Base-by-base conservation (phyloP, 2,113 vertebrate genomes). In the Hippocampus abdominalis region DNA sequence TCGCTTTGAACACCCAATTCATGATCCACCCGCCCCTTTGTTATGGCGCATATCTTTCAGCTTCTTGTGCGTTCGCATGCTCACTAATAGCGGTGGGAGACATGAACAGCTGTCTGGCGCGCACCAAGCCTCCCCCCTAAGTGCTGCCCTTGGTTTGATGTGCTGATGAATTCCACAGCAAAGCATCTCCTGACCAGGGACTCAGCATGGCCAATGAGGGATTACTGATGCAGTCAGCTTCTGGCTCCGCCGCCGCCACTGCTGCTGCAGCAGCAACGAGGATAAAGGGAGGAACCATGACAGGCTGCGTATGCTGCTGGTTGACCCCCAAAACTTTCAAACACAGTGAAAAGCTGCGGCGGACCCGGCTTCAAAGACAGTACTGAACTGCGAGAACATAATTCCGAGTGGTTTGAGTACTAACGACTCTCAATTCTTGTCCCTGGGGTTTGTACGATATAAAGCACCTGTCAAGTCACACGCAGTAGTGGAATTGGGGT, bases 141-240 rank as follows among this genome's bases (percentile, higher is more conserved):
- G 82, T 77, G 71, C 75, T 80, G 84, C 72, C 59, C 82, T 85
- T 66, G 79, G 70, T 74, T 85, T 71, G 65, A 69, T 53, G 84
- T 71, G 70, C 75, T 84, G 80, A 85, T 83, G 80, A 78, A 81
- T 83, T 81, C 77, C 77, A 78, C 80, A 84, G 81, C 75, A 78
- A 75, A 79, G 71, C 61, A 65, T 68, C 75, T 82, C 71, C 81
- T 65, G 71, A 76, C 44, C n/a, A 23, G 65, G 46, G 70, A 82
- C 18, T 70, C 76, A 66, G 76, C 72, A 36, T 23, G 51, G 68
- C 74, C 74, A 65, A 7, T 70, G 76, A 81, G 76, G 73, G 72
- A 86, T 86, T 75, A 81, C 74, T 56, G 74, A 85, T 75, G 73
- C 75, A 77, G 77, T 66, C 66, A 65, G 76, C 71, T 60, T 67